Evolutionary conservation across 2,888 invertebrate genomes (phyloP), one percentile per base, ranked within the genome.

Genomic region (Apamea anceps): DNA sequence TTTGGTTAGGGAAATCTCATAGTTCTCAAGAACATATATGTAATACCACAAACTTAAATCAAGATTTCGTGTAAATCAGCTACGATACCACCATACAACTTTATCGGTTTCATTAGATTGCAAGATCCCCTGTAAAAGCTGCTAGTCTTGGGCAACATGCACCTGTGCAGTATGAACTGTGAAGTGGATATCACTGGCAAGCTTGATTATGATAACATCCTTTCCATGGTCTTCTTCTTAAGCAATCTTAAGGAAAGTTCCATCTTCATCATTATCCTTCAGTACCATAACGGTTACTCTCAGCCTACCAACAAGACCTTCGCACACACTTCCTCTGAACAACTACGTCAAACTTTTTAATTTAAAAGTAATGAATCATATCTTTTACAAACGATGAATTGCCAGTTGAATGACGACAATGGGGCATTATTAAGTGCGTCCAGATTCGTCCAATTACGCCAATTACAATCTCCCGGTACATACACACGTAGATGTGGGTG

Each of bases 361-460:
- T 95, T 94, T 93, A 93, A 94, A 93, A 93, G 93, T 94, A 95
- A 95, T 96, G 95, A 96, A 94, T 96, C 95, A 96, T 93, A 94
- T 95, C 94, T 96, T 94, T 95, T 94, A 95, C 95, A 94, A 95
- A 94, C 95, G 95, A 95, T 96, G 96, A 96, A 95, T 96, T 95
- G 96, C 94, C 93, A 92, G 95, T 96, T 95, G 94, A 95, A 96
- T 96, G 94, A 95, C 94, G 94, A 95, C 96, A 96, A 97, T 96
- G 94, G 94, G 91, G 92, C 95, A 94, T 96, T 96, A 96, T 97
- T 96, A 96, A 96, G 95, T 94, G 94, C 95, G 94, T 95, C 95
- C 96, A 96, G 96, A 96, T 97, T 97, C 95, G 95, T 94, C 94
- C 96, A 97, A 96, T 97, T 97, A 97, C 95, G 94, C 95, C 96